A percentile compares a stretch with the other conserved stretches of the same genome.
These are phyloP conservation scores for Glaucopsyche alexis DNA, from an alignment of 2,888 invertebrate genomes.

Conservation along the genomic window DNA sequence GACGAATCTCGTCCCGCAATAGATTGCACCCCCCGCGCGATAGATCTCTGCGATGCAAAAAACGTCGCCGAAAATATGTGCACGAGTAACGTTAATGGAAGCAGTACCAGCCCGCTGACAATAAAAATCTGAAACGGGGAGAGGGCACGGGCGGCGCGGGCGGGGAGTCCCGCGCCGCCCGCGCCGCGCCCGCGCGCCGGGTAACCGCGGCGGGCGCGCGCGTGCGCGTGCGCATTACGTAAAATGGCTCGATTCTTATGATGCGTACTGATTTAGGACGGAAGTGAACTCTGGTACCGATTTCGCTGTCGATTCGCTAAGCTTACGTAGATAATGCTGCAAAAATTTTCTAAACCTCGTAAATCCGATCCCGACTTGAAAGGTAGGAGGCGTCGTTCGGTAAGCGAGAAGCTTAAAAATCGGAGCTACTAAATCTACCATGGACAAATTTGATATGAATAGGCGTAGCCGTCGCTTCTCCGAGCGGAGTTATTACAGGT, in stretches of 20 bases:
- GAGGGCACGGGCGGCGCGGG: slow-evolving; percentile 40
- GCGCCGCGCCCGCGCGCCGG: slow-evolving; percentile 68
- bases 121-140: slow-evolving; percentile 41
- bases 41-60: slow-evolving; percentile 44
- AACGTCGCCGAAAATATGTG: slow-evolving; percentile 47
- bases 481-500: slow-evolving; percentile 66
- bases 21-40: slow-evolving; percentile 53
- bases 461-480: slow-evolving; percentile 74
- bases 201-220: slow-evolving; percentile 73
- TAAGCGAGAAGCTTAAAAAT: slow-evolving; percentile 75
- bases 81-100: slow-evolving; percentile 68
- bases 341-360: slow-evolving; percentile 71
- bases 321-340: slow-evolving; percentile 76
- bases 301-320: slow-evolving; percentile 78
- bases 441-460: slow-evolving; percentile 80
- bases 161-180: slow-evolving; percentile 46
- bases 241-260: slow-evolving; percentile 80
- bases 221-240: slow-evolving; percentile 76
- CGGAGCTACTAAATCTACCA: slow-evolving; percentile 76
- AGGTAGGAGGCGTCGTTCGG: slow-evolving; percentile 63
- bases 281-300: slow-evolving; percentile 79
- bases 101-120: slow-evolving; percentile 75
- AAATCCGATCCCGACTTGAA: slow-evolving; percentile 60
- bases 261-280: slow-evolving; percentile 80
- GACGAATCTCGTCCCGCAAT: slow-evolving; percentile 60